Percentiles rank a stretch among this genome's conserved stretches.
Conservation (phyloP, 2,797 vertebrate genomes). For the Acridotheres tristis region DNA sequence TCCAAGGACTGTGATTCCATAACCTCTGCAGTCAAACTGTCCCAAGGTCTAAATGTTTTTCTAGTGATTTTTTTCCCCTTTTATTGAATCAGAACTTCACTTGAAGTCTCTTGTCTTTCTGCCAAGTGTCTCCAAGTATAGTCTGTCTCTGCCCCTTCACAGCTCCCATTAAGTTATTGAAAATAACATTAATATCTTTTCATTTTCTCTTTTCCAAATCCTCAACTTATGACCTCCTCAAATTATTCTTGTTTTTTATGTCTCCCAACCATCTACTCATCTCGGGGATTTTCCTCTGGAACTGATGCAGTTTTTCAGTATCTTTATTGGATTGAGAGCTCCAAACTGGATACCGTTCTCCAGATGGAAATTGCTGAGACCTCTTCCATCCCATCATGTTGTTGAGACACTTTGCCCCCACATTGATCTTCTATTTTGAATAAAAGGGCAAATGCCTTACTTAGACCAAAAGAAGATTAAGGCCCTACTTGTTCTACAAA, state of each 20-base stretch:
- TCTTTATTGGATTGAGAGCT: background rate
- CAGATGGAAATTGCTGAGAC: background rate
- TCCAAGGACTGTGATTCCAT: background rate
- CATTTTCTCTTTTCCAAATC: background rate
- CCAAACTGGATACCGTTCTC: background rate
- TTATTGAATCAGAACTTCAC: background rate
- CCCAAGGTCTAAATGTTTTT: background rate
- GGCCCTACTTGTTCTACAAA: background rate
- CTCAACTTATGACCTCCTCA: background rate
- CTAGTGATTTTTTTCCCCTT: fast-evolving
- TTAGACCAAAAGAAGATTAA: background rate
- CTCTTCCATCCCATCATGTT: background rate
- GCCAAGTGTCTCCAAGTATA: background rate
- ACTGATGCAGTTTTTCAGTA: background rate
- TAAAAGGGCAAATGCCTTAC: background rate
- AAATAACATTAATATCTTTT: background rate
- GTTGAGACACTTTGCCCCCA: background rate
- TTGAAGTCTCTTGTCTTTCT: background rate
- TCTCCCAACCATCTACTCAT: background rate
- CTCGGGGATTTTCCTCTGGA: background rate
- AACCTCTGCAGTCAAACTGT: background rate
- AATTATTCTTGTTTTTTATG: background rate
- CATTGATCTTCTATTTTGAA: background rate
- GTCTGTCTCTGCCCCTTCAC: background rate
- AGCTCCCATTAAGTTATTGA: background rate